A percentile compares a stretch with the other conserved stretches of the same genome.
These are phyloP conservation scores for Odocoileus hemionus DNA, from an alignment of 2,113 vertebrate genomes.

Conservation along the genomic window DNA sequence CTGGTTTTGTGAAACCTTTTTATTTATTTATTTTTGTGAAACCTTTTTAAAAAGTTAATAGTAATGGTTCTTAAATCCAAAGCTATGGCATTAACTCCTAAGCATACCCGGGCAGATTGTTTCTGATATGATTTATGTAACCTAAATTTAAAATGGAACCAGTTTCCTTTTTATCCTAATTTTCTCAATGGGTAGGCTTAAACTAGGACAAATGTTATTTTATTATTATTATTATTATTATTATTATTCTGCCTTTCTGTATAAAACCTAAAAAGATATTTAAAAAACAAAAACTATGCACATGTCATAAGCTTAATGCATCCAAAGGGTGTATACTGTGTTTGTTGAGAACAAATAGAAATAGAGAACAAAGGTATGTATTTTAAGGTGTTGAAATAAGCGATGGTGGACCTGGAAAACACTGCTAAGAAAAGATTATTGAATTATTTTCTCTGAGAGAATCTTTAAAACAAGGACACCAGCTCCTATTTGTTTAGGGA, in stretches of 20 bases:
- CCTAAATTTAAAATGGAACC: slow-evolving; percentile 18
- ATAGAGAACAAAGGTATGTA: neutral
- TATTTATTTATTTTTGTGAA: slow-evolving; percentile 40
- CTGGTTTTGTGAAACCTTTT: slow-evolving; percentile 57
- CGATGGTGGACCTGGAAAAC: neutral
- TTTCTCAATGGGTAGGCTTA: neutral
- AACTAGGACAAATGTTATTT: neutral
- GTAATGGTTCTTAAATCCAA: slow-evolving; percentile 42
- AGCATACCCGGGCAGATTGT: neutral
- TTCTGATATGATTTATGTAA: neutral
- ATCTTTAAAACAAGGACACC: neutral
- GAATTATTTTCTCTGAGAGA: neutral
- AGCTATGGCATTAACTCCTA: neutral
- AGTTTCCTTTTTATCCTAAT: neutral
- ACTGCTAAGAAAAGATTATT: neutral
- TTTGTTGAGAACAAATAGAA: neutral
- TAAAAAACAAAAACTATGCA: neutral
- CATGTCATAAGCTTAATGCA: neutral
- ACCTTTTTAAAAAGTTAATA: slow-evolving; percentile 47
- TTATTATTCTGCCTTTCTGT: neutral
- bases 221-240: neutral
- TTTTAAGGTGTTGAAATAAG: neutral
- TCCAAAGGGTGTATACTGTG: neutral
- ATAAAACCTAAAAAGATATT: neutral
- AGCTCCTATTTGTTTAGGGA: neutral